Conservation (phyloP, 2,113 vertebrate species). For the Pygathrix nemaeus region DNA sequence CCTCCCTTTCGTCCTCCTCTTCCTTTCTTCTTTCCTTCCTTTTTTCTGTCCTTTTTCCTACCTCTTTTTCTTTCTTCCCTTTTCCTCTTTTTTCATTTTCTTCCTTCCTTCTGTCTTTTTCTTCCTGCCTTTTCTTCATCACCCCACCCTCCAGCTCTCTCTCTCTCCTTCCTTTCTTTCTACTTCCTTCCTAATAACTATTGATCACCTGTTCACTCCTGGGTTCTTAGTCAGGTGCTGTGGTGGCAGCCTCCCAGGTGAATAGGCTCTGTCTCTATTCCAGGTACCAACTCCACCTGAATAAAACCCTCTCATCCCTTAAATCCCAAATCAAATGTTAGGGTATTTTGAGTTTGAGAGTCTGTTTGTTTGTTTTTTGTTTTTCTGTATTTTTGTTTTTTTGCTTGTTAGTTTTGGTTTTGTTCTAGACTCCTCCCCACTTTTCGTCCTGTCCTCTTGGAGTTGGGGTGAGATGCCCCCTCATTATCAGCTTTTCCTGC, state of each 20-base stretch:
- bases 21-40: constrained; percentile 27
- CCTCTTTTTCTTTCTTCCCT: rapidly evolving
- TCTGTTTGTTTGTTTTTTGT: background rate
- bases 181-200: background rate
- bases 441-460: rapidly evolving
- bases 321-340: background rate
- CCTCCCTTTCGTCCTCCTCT: no score
- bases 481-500: rapidly evolving
- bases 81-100: rapidly evolving
- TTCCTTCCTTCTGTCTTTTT: background rate
- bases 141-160: rapidly evolving
- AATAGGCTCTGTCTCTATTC: rapidly evolving
- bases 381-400: rapidly evolving
- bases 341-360: rapidly evolving
- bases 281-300: rapidly evolving
- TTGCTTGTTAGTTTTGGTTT: background rate
- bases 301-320: background rate
- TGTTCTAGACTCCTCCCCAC: background rate
- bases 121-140: background rate
- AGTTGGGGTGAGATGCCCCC: rapidly evolving
- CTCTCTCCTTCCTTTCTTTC: rapidly evolving
- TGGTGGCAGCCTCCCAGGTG: no score
- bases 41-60: constrained; percentile 47
- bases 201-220: background rate
- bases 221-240: rapidly evolving